phyloP scores from a whole-genome alignment of 1,140 invertebrate species.

The Drosophila ananassae region DNA sequence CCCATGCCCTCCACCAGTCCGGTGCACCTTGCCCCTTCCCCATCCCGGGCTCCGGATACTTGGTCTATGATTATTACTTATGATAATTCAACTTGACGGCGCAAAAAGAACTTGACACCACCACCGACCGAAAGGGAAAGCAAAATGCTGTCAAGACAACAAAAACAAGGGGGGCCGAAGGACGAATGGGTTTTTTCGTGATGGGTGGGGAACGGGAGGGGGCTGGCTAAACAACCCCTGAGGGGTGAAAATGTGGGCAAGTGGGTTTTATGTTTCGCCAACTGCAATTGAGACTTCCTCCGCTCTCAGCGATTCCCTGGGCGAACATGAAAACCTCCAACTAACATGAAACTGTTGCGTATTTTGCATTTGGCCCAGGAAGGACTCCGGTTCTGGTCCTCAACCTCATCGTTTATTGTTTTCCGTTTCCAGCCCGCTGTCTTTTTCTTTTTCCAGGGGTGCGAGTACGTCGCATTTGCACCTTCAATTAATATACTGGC shows the following conservation, averaged over 20 bases:
- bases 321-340: slow-evolving; percentile 69
- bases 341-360: slow-evolving; percentile 71
- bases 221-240: slow-evolving; percentile 53
- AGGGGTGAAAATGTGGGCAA: slow-evolving; percentile 43
- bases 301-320: slow-evolving; percentile 47
- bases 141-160: slow-evolving; percentile 49
- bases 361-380: slow-evolving; percentile 65
- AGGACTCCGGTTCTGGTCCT: slow-evolving; percentile 25
- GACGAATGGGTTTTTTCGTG: not conserved
- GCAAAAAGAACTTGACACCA: slow-evolving; percentile 77
- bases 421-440: slow-evolving; percentile 55
- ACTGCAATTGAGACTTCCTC: slow-evolving; percentile 68
- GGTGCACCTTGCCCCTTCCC: slow-evolving; percentile 43
- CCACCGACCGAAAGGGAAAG: slow-evolving; percentile 23
- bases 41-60: slow-evolving; percentile 18
- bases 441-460: slow-evolving; percentile 56
- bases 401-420: slow-evolving; percentile 47
- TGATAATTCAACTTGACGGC: slow-evolving; percentile 76
- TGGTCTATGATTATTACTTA: slow-evolving; percentile 79
- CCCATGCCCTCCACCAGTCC: slow-evolving; percentile 2
- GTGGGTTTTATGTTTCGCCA: slow-evolving; percentile 56
- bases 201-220: not conserved
- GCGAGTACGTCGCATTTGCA: slow-evolving; percentile 78
- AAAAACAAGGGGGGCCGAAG: slow-evolving; percentile 6
- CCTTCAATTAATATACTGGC: slow-evolving; percentile 73